These are phyloP conservation scores for Tychaedon coryphoeus DNA, from an alignment of 2,113 vertebrate species.

Conservation along the genomic window DNA sequence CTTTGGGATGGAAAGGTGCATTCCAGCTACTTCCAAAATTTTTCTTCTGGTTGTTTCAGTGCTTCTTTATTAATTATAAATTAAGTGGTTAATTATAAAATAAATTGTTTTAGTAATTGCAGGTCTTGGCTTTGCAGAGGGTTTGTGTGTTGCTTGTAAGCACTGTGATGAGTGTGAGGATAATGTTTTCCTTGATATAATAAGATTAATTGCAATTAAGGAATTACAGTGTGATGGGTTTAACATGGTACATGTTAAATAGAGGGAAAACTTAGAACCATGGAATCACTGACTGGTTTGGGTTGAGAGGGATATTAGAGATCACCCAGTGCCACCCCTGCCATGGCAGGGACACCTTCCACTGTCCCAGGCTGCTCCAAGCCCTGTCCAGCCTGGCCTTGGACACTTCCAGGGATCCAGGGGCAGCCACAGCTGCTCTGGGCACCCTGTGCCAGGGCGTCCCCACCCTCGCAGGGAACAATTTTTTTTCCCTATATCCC, in stretches of 20 bases:
- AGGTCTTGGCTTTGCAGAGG: neutral
- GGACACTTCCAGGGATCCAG: neutral
- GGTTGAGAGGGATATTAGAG: neutral
- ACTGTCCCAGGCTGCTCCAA: neutral
- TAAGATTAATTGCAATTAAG: neutral
- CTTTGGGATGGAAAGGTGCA: neutral
- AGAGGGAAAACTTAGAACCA: neutral
- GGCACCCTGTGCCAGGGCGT: neutral
- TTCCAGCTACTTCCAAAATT: neutral
- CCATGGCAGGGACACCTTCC: neutral
- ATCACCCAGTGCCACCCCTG: neutral
- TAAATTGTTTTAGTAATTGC: neutral
- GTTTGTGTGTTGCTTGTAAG: neutral
- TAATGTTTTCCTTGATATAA: neutral
- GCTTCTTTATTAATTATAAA: neutral
- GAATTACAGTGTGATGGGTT: neutral
- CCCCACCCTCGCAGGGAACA: accelerated
- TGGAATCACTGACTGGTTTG: neutral
- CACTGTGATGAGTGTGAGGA: neutral
- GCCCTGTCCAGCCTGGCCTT: accelerated
- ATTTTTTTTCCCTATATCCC: neutral
- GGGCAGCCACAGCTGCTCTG: neutral
- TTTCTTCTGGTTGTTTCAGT: neutral
- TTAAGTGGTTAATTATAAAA: neutral
- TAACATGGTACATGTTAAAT: neutral